Evolutionary conservation across 1,140 invertebrate genomes (phyloP).

Genomic region (Plodia interpunctella): DNA sequence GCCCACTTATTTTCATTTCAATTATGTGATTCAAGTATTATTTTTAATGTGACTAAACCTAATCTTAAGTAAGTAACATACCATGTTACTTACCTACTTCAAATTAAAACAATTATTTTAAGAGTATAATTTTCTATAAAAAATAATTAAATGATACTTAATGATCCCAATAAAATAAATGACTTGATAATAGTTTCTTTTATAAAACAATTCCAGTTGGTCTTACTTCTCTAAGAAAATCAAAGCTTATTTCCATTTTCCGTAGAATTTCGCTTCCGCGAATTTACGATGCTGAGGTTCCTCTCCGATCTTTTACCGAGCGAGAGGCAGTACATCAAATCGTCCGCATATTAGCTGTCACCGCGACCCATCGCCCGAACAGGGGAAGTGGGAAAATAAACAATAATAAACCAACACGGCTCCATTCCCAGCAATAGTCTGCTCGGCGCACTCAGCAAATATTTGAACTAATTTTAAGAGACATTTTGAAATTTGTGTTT

Average conservation of each 20-base stretch:
- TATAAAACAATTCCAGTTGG: too few relatives aligned
- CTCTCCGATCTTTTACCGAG: slow-evolving; percentile 15
- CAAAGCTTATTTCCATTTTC: not conserved
- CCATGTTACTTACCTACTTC: too few relatives aligned
- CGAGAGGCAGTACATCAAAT: slow-evolving; percentile 27
- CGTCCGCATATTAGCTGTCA: slow-evolving; percentile 37
- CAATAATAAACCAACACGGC: slow-evolving; percentile 14
- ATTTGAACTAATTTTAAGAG: slow-evolving; percentile 9
- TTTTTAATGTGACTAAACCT: too few relatives aligned
- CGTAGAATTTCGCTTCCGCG: too few relatives aligned
- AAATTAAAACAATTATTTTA: too few relatives aligned
- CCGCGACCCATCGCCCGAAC: slow-evolving; percentile 27
- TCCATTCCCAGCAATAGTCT: slow-evolving; percentile 19
- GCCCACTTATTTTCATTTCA: not conserved
- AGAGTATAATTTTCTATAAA: too few relatives aligned
- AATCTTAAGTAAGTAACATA: too few relatives aligned
- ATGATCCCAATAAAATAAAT: too few relatives aligned
- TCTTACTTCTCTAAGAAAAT: too few relatives aligned
- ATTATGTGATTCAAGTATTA: not conserved
- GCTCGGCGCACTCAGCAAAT: slow-evolving; percentile 17
- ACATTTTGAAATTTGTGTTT: not conserved
- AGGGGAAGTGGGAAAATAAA: slow-evolving; percentile 27
- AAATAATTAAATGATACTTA: too few relatives aligned
- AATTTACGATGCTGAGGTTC: slow-evolving; percentile 5
- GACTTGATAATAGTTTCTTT: too few relatives aligned